Base-by-base conservation (phyloP, 2,797 vertebrate species). In the Gymnocypris eckloni region DNA sequence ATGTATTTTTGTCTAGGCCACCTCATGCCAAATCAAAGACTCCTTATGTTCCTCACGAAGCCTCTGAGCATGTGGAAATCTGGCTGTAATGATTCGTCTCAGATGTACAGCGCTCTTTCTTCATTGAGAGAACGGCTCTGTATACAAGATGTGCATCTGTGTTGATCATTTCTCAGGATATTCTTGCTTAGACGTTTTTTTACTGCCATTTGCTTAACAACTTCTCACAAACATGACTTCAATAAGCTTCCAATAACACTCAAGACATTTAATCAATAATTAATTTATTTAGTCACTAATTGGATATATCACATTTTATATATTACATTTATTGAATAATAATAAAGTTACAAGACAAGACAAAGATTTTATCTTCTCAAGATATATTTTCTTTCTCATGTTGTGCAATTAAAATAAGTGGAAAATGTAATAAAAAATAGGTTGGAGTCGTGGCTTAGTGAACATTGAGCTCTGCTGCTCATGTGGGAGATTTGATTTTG, bases 1-100 rank as follows among this genome's bases (percentile, higher is more conserved):
- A 91, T 92, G 90, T 90, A 88, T 88, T 50, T 89, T 87, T 87
- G 87, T 87, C 88, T 89, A 88, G 73, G 80, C 87, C 69, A 87
- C 69, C 59, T 66, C 48, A 81, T 75, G 67, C 79, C 85, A 82
- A 70, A 41, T 71, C 73, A 43, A 33, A 61, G 25, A 78, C 67
- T 54, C 83, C 39, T 64, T 48, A 18, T 86, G 56, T 76, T 80
- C 45, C 39, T 22, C 79, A 56, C 28, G 39, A 83, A 70, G 52
- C 43, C 39, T 76, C 25, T 45, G 69, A 82, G 39, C 28, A 37
- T 67, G 56, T 75, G 76, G 39, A 81, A 77, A 59, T 89, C 86
- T 87, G 77, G 25, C 72, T 67, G 43, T 73, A 86, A 39, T 59
- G 66, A 73, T 77, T 89, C 4, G 28, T 59, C 70, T 83, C 80